Conservation (phyloP, 2,113 vertebrate genomes). For the Phylloscopus trochiloides region DNA sequence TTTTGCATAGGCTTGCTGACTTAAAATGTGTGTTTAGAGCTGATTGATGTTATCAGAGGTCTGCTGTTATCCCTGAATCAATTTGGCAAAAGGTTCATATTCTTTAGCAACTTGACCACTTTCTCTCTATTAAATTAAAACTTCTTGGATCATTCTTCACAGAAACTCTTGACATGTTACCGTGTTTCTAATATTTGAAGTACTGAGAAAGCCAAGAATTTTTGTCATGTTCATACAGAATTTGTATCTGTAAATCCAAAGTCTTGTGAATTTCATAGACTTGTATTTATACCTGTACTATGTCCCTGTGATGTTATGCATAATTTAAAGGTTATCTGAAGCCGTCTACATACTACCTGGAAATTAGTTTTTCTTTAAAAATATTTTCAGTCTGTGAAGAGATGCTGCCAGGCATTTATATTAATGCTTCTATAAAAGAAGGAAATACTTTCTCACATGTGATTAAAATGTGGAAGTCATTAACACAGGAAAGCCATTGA, state of each 20-base stretch:
- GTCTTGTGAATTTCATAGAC: neutral
- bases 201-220: neutral
- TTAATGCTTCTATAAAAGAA: constrained; percentile 2
- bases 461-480: constrained; percentile 41
- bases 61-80: neutral
- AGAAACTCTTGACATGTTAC: neutral
- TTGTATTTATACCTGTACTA: neutral
- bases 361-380: neutral
- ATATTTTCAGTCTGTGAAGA: neutral
- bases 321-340: neutral
- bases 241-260: neutral
- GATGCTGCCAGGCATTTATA: neutral
- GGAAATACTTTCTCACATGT: neutral
- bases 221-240: neutral
- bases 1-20: neutral
- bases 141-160: neutral
- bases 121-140: neutral
- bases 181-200: neutral
- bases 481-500: neutral
- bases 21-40: neutral
- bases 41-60: neutral
- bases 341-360: neutral
- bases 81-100: neutral
- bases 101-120: neutral
- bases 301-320: neutral